Evolutionary conservation across 2,888 invertebrate species (phyloP), one percentile per base, ranked within the genome.

Genomic region (Leistus spinibarbis): DNA sequence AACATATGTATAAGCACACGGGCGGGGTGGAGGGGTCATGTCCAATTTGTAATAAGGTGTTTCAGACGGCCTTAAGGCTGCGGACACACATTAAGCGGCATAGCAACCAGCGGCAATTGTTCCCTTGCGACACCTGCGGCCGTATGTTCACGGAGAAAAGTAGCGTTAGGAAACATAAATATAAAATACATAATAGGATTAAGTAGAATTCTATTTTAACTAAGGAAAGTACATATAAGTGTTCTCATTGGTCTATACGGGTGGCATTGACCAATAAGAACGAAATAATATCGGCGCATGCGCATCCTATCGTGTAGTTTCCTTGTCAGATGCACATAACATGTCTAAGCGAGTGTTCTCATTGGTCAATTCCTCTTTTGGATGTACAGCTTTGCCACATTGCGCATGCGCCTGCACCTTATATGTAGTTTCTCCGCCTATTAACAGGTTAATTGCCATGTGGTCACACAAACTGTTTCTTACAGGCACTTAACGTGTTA

Each of bases 11-110:
- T 19, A 78, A 76, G 57, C 77, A 53, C 17, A 69, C 40, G 13
- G 77, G 78, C 22, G 76, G 77, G 13, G 68, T 71, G 54, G 62
- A 63, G 2, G 20, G 53, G 16, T 40, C 76, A 7, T 78, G 78
- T 65, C 54, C 71, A 10, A 73, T 77, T 62, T 77, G 73, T 23
- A 67, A 54, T 62, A 78, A 77, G 16, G 63, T 65, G 7, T 66
- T 66, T 40, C 27, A 24, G 69, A 77, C 57, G 23, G 16, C 56
- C 13, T 73, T 17, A 70, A 67, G 20, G 10, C 27, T 16, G 19
- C 13, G 66, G 20, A 66, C 66, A 40, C 66, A 66, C 16, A 66
- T 66, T 19, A 66, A 66, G 17, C 66, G 66, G 40, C 66, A 66
- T 40, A 66, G 40, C 19, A 66, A 40, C 1, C 66, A 66, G 53